Evolutionary conservation across 2,113 vertebrate species (phyloP), one percentile per base, ranked within the genome.

Genomic region (Neogale vison): DNA sequence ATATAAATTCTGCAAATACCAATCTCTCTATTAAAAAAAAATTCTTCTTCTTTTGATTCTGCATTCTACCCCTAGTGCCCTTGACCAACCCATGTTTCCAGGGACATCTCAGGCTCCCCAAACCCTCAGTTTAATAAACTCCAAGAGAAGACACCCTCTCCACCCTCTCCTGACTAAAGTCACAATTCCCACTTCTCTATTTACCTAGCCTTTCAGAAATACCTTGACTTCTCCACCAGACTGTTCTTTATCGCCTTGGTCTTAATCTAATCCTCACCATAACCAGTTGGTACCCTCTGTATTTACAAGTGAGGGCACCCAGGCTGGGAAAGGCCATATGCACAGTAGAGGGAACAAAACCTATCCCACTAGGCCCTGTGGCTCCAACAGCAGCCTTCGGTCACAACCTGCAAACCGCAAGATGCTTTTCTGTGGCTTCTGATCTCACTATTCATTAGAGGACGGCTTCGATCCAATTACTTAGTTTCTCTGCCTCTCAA

Each of bases 281-380:
- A 77, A 47, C 29, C 45, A 47, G 42, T 9, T 59, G 8, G 23
- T 6, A 20, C 42, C 11, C 14, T 52, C 23, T 20, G 47, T n/a
- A 7, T 7, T 50, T 26, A 57, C 45, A 17, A 39, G 17, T 69
- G 45, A 92, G 57, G 55, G 72, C 17, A 0, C 24, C 23, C 31
- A 36, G 20, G 12, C 29, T 21, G 47, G 47, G 39, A 23, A 61
- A 82, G 5, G 7, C 15, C 29, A 21, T 20, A 50, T 3, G 18
- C 1, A 17, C 23, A 24, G 5, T 0, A 36, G 45, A 72, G 17
- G 24, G 7, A 8, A 59, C 14, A 67, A 31, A 34, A 20, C 11
- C 14, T n/a, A 26, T 55, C 31, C 34, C 23, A 1, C 14, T 6
- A 14, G 1, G 18, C 0, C 8, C 29, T 10, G 0, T 0, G 11